phyloP scores from a whole-genome alignment of 2,888 invertebrate genomes.

The Diarsia mendica region DNA sequence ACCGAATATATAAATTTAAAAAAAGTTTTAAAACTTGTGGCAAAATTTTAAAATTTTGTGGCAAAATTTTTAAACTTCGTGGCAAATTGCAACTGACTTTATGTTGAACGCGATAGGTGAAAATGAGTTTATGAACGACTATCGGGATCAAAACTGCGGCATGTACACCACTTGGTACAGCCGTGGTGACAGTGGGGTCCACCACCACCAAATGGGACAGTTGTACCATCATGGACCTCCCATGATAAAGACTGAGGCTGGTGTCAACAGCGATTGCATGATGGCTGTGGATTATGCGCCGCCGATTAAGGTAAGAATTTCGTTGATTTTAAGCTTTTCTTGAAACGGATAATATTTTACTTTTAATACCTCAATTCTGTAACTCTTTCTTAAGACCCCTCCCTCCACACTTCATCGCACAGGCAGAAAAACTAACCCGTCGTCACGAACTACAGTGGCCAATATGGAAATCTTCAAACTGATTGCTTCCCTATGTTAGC shows the following conservation, averaged over 20 bases:
- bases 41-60: constrained; percentile 19
- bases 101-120: constrained; percentile 69
- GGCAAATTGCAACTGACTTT: constrained; percentile 51
- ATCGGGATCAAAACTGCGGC: constrained; percentile 83
- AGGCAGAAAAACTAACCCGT: too few species aligned
- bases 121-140: constrained; percentile 86
- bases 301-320: constrained; percentile 90
- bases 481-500: too few species aligned
- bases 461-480: too few species aligned
- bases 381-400: too few species aligned
- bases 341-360: not conserved
- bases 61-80: constrained; percentile 38
- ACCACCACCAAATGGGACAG: constrained; percentile 89
- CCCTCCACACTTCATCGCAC: too few species aligned
- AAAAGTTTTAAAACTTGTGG: constrained; percentile 24
- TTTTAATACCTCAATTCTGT: not conserved
- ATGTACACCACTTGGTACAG: constrained; percentile 90
- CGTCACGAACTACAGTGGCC: too few species aligned
- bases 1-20: not conserved
- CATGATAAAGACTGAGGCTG: constrained; percentile 91
- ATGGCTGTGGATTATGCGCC: constrained; percentile 92
- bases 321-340: not conserved
- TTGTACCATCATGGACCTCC: constrained; percentile 90
- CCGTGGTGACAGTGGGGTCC: constrained; percentile 88
- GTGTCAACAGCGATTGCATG: constrained; percentile 92